A percentile compares a stretch with the other conserved stretches of the same genome.
Evolutionary conservation across 2,888 invertebrate species (phyloP).

Genomic region (Therioaphis trifolii): DNA sequence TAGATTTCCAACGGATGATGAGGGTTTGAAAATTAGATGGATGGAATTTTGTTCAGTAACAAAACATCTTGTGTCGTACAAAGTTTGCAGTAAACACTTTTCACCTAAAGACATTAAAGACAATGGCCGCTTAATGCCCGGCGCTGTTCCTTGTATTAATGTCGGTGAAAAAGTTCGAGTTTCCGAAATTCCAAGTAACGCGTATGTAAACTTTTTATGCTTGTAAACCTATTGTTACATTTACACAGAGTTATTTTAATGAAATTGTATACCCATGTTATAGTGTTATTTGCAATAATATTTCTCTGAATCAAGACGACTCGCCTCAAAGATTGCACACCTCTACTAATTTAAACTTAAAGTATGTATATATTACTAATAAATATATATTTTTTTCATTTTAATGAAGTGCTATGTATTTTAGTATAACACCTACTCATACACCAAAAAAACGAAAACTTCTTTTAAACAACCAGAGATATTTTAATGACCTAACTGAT

Average conservation of each 20-base stretch:
- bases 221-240: slow-evolving; percentile 9
- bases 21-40: slow-evolving; percentile 6
- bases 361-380: slow-evolving; percentile 17
- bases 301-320: slow-evolving; percentile 3
- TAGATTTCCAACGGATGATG: slow-evolving; percentile 8
- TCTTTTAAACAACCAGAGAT: background rate
- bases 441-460: slow-evolving; percentile 12
- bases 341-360: slow-evolving; percentile 13
- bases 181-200: slow-evolving; percentile 12
- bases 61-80: slow-evolving; percentile 14
- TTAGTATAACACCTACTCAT: slow-evolving; percentile 16
- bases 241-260: slow-evolving; percentile 20
- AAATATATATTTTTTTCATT: slow-evolving; percentile 13
- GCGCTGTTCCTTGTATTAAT: slow-evolving; percentile 8
- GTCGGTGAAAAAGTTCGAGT: slow-evolving; percentile 14
- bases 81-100: slow-evolving; percentile 20
- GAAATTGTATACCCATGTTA: slow-evolving; percentile 14
- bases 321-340: slow-evolving; percentile 13
- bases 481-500: too few species aligned
- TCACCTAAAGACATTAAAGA: slow-evolving; percentile 17
- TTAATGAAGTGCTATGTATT: slow-evolving; percentile 21
- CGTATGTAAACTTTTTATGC: slow-evolving; percentile 14
- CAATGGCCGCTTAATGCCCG: slow-evolving; percentile 14
- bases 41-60: slow-evolving; percentile 14
- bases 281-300: slow-evolving; percentile 9